These are phyloP conservation scores for Lamellibrachia columna DNA, from an alignment of 2,888 invertebrate genomes.

Conservation along the genomic window DNA sequence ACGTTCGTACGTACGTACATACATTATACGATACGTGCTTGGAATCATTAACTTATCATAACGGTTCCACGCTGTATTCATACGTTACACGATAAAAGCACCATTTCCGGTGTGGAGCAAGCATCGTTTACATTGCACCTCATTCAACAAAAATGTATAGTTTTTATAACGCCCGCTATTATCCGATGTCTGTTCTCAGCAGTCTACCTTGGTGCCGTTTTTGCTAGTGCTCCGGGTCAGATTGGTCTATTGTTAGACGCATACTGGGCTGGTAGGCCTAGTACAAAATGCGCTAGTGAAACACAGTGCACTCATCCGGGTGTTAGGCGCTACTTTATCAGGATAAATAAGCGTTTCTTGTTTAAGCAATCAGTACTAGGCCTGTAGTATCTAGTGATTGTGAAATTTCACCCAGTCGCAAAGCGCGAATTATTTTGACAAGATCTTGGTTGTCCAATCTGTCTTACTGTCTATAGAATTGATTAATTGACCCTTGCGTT, in stretches of 20 bases:
- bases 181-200: background rate
- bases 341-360: no score
- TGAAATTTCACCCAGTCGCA: no score
- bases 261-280: background rate
- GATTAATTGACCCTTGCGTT: background rate
- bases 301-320: no score
- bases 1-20: no score
- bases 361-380: no score
- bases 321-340: no score
- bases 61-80: background rate
- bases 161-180: background rate
- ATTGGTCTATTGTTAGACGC: background rate
- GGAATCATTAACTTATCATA: background rate
- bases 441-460: no score
- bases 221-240: background rate
- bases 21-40: background rate
- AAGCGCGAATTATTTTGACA: no score
- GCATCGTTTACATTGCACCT: background rate
- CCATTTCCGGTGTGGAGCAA: background rate
- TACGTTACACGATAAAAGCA: background rate
- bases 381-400: no score
- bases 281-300: background rate
- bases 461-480: no score
- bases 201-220: background rate
- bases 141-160: background rate